Conservation (phyloP, 2,888 invertebrate genomes). For the Dasypolia templi region DNA sequence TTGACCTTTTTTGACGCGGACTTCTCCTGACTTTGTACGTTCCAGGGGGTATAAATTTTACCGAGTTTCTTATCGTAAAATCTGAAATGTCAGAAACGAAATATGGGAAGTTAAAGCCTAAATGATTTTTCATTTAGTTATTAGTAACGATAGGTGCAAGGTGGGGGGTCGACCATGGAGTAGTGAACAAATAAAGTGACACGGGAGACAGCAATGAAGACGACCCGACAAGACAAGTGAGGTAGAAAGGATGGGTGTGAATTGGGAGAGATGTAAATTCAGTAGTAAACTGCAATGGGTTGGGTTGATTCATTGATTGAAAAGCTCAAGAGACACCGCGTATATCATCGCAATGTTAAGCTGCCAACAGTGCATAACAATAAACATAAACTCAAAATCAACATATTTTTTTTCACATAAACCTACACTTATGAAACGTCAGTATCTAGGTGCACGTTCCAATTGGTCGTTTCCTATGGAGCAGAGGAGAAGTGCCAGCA, state of each 20-base stretch:
- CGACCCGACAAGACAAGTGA: neutral
- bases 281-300: neutral
- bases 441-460: no score
- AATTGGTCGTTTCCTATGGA: no score
- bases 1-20: no score
- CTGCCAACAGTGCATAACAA: neutral
- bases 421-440: no score
- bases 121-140: slow-evolving; percentile 48
- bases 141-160: slow-evolving; percentile 19
- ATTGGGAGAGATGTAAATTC: slow-evolving; percentile 13
- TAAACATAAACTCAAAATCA: no score
- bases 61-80: slow-evolving; percentile 54
- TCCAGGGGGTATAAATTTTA: slow-evolving; percentile 58
- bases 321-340: neutral
- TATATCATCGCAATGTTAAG: neutral
- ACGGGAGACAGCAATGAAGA: neutral
- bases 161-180: slow-evolving; percentile 28
- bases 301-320: slow-evolving; percentile 15
- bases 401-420: no score
- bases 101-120: slow-evolving; percentile 43
- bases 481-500: no score
- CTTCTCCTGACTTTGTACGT: no score
- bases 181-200: slow-evolving; percentile 4
- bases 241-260: neutral
- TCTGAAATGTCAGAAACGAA: slow-evolving; percentile 48